Evolutionary conservation across 1,140 invertebrate species (phyloP).

Genomic region (Archegozetes longisetosus): DNA sequence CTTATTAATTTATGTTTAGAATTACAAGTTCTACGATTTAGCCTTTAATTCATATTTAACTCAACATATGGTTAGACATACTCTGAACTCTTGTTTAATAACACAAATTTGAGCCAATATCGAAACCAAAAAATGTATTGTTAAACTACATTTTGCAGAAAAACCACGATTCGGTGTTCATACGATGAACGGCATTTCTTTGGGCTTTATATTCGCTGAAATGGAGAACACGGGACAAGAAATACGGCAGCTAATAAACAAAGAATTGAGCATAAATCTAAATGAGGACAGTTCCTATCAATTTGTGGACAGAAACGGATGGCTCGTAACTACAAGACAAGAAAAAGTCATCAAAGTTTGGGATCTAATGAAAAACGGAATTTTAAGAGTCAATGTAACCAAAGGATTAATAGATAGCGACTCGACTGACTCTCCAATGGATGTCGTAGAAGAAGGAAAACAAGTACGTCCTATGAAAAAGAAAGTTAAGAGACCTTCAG

Average conservation of each 20-base stretch:
- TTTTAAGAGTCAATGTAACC: slow-evolving; percentile 14
- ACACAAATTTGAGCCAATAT: neutral
- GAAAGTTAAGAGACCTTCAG: neutral
- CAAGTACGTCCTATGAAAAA: neutral
- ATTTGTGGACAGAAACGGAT: slow-evolving; percentile 28
- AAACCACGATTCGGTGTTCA: slow-evolving; percentile 26
- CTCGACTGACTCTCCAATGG: neutral
- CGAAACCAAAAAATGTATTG: neutral
- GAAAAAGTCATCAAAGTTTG: slow-evolving; percentile 24
- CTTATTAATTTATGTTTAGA: neutral
- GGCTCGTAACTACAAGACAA: slow-evolving; percentile 27
- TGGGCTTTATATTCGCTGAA: slow-evolving; percentile 27
- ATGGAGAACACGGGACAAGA: slow-evolving; percentile 22
- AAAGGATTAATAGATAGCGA: neutral
- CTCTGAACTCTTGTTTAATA: neutral
- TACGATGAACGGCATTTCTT: slow-evolving; percentile 19
- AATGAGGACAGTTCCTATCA: slow-evolving; percentile 17
- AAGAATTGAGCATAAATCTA: slow-evolving; percentile 6
- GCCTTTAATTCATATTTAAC: neutral
- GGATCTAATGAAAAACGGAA: slow-evolving; percentile 25
- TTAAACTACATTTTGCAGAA: slow-evolving; percentile 19
- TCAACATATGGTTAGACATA: neutral
- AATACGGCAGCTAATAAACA: slow-evolving; percentile 24
- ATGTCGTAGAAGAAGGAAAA: neutral
- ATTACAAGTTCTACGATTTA: no score